Conservation (phyloP, 2,113 vertebrate species). For the Burhinus bistriatus region DNA sequence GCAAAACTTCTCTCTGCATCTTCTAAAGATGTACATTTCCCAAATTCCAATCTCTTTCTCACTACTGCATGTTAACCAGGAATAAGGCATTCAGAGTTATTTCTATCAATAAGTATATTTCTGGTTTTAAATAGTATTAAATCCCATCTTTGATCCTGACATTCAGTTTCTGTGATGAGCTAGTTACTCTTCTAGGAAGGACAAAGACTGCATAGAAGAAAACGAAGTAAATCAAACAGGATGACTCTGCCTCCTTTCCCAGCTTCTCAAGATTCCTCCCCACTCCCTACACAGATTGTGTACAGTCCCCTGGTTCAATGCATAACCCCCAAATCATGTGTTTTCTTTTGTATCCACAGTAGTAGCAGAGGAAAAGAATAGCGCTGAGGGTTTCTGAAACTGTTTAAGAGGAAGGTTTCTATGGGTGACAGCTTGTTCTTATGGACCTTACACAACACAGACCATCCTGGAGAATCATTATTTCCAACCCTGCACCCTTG, state of each 20-base stretch:
- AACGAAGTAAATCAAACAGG: neutral
- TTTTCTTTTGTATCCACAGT: neutral
- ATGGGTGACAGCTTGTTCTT: neutral
- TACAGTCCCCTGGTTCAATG: neutral
- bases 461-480: neutral
- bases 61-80: neutral
- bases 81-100: neutral
- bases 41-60: neutral
- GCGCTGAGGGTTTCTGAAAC: neutral
- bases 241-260: neutral
- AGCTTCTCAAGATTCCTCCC: neutral
- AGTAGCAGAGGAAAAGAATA: neutral
- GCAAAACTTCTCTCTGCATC: neutral
- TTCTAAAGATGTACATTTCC: neutral
- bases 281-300: neutral
- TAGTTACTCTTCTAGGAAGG: neutral
- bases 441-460: fast-evolving
- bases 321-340: neutral
- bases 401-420: neutral
- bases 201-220: neutral
- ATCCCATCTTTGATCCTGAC: neutral
- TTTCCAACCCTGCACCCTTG: neutral
- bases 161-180: neutral
- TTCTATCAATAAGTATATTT: neutral
- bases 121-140: neutral